Conservation (phyloP, 1,140 invertebrate species). For the Nasonia giraulti region DNA sequence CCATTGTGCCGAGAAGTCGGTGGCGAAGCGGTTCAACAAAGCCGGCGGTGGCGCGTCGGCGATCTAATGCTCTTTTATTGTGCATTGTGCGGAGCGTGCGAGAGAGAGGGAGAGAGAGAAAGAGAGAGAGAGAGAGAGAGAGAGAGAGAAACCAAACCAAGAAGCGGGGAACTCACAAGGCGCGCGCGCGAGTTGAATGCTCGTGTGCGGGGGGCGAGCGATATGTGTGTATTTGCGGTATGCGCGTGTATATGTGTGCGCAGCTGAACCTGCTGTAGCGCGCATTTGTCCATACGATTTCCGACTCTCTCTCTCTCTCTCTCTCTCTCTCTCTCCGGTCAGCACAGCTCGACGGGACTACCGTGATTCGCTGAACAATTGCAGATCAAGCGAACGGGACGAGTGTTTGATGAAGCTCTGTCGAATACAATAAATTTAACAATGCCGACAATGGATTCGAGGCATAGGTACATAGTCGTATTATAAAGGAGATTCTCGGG, state of each 20-base stretch:
- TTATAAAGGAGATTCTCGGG: neutral
- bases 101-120: slow-evolving; percentile 14
- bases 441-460: neutral
- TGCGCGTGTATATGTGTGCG: slow-evolving; percentile 47
- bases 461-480: neutral
- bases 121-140: slow-evolving; percentile 28
- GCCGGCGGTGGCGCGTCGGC: slow-evolving; percentile 55
- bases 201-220: slow-evolving; percentile 40
- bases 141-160: slow-evolving; percentile 47
- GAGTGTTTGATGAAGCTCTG: neutral
- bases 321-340: neutral
- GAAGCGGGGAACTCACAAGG: slow-evolving; percentile 53
- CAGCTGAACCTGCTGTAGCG: slow-evolving; percentile 28
- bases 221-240: slow-evolving; percentile 47
- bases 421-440: neutral
- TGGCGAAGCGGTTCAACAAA: slow-evolving; percentile 69
- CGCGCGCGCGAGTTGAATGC: slow-evolving; percentile 54
- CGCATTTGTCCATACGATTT: slow-evolving; percentile 2
- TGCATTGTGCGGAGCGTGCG: slow-evolving; percentile 65
- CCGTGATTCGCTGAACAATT: no score
- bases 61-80: slow-evolving; percentile 75
- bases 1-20: slow-evolving; percentile 71
- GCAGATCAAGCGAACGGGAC: neutral
- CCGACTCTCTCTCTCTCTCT: neutral
- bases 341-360: no score